Percentiles rank a stretch among this genome's conserved stretches.
Evolutionary conservation across 2,113 vertebrate genomes (phyloP).

Genomic region (Lycaon pictus): DNA sequence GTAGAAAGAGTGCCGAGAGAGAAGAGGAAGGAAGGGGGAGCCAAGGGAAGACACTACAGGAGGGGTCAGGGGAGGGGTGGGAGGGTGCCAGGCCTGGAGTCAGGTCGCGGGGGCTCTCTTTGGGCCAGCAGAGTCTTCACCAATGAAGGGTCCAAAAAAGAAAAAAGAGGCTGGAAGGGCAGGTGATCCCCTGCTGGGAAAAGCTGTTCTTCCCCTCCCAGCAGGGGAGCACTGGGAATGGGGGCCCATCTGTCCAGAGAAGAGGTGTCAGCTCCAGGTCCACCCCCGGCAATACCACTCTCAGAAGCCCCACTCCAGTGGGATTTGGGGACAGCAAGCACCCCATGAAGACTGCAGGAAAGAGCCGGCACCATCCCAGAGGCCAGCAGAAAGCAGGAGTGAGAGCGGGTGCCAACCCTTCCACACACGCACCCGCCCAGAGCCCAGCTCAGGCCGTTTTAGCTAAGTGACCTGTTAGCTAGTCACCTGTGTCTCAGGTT

Average conservation of each 20-base stretch:
- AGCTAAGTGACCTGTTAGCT: not conserved
- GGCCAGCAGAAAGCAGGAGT: not conserved
- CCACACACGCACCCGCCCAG: rapidly evolving
- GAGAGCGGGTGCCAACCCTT: not conserved
- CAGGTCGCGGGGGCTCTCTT: constrained; percentile 75
- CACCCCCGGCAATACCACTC: not conserved
- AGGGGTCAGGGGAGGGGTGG: not conserved
- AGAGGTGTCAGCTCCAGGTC: constrained; percentile 54
- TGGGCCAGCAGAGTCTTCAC: constrained; percentile 80
- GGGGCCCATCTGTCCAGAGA: constrained; percentile 76
- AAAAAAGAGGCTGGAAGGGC: constrained; percentile 68
- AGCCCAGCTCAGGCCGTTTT: not conserved
- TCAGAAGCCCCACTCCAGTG: not conserved
- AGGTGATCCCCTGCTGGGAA: not conserved
- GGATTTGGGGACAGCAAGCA: no score
- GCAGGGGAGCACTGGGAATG: not conserved
- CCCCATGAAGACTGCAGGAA: not conserved
- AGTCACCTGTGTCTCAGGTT: rapidly evolving
- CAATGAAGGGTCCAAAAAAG: constrained; percentile 85
- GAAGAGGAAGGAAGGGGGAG: not conserved
- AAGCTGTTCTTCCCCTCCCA: not conserved
- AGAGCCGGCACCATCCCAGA: not conserved
- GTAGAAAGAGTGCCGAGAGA: not conserved
- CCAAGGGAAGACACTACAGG: not conserved
- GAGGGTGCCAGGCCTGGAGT: constrained; percentile 73